Evolutionary conservation across 2,113 vertebrate species (phyloP).

Genomic region (Oplegnathus fasciatus): DNA sequence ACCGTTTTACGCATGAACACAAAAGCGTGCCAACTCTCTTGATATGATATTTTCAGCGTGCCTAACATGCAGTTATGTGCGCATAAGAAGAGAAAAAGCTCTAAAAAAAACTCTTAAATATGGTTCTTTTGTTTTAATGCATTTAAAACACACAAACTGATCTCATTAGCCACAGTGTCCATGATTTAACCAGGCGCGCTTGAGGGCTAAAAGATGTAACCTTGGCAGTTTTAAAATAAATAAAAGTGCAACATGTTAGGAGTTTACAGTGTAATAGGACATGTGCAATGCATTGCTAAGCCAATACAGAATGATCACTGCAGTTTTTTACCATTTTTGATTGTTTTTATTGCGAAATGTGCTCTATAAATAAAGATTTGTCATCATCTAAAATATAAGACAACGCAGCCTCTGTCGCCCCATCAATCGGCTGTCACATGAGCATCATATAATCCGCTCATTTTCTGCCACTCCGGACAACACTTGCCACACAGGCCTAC

Average conservation of each 20-base stretch:
- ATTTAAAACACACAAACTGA: neutral
- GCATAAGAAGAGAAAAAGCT: neutral
- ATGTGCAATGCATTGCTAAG: neutral
- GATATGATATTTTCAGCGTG: neutral
- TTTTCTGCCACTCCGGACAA: constrained; percentile 53
- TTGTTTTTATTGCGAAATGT: neutral
- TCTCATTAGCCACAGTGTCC: neutral
- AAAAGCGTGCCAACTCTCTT: neutral
- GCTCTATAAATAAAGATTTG: neutral
- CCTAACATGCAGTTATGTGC: neutral
- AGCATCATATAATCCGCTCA: constrained; percentile 56
- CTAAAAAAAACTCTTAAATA: neutral
- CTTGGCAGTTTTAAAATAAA: constrained; percentile 16
- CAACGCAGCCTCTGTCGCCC: constrained; percentile 35
- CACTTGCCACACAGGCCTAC: constrained; percentile 62
- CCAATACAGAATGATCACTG: neutral
- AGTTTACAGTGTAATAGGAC: neutral
- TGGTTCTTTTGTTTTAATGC: neutral
- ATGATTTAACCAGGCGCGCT: neutral
- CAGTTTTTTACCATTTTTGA: neutral
- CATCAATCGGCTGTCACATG: constrained; percentile 49
- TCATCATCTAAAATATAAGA: neutral
- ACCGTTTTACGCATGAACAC: constrained; percentile 1
- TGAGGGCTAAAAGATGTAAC: constrained; percentile 10
- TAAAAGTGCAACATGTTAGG: neutral